phyloP scores from a whole-genome alignment of 1,140 invertebrate species.

The Littorina saxatilis region DNA sequence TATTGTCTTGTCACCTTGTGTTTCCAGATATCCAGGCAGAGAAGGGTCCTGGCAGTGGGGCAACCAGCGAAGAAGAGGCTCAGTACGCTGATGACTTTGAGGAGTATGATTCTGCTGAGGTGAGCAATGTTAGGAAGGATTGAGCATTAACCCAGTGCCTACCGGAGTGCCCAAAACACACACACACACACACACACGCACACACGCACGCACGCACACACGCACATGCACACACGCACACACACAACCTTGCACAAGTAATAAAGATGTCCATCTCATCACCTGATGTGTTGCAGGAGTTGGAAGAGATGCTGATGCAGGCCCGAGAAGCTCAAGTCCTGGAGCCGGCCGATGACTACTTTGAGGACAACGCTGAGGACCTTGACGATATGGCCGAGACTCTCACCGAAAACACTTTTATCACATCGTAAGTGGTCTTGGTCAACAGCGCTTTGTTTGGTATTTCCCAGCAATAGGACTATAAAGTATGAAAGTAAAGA shows the following conservation, averaged over 20 bases:
- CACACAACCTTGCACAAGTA: too few species aligned
- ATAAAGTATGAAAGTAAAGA: too few species aligned
- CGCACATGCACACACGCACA: too few species aligned
- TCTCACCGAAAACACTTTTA: constrained; percentile 43
- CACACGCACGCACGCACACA: too few species aligned
- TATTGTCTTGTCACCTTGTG: too few species aligned
- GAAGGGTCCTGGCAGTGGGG: constrained; percentile 40
- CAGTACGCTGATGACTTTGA: constrained; percentile 69
- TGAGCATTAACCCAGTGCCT: too few species aligned
- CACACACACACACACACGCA: too few species aligned
- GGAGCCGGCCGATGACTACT: constrained; percentile 59
- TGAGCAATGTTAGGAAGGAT: constrained; percentile 1
- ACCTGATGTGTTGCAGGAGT: constrained; percentile 53
- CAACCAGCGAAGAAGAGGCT: constrained; percentile 36
- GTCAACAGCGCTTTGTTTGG: constrained; percentile 1
- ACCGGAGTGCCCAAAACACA: too few species aligned
- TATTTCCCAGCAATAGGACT: neutral
- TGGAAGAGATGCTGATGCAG: constrained; percentile 66
- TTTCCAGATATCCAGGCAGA: constrained; percentile 57
- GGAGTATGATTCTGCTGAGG: constrained; percentile 64
- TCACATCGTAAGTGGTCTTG: constrained; percentile 54
- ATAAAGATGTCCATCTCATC: too few species aligned
- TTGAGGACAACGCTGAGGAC: constrained; percentile 53
- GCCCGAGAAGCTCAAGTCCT: constrained; percentile 64
- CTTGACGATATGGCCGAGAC: constrained; percentile 40